Conservation (phyloP, 2,888 invertebrate species). For the Brachyptera putata region DNA sequence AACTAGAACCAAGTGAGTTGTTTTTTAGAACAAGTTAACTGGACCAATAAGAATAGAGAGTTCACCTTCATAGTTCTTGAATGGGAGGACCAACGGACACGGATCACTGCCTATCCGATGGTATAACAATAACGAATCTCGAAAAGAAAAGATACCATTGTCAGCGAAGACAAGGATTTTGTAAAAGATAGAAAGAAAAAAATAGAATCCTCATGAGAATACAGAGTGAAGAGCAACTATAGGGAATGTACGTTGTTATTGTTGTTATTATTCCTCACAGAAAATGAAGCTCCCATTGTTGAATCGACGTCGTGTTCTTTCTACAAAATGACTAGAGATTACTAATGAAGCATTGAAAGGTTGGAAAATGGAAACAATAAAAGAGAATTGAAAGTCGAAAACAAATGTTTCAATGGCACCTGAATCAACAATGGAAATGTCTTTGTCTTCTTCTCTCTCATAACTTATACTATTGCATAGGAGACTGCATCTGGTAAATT, state of each 20-base stretch:
- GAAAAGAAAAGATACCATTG: constrained; percentile 14
- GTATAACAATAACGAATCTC: constrained; percentile 9
- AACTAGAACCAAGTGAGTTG: neutral
- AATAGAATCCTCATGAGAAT: no score
- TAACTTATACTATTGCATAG: neutral
- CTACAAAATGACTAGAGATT: constrained; percentile 31
- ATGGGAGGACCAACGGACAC: constrained; percentile 11
- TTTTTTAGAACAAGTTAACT: constrained; percentile 2
- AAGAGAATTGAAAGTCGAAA: constrained; percentile 28
- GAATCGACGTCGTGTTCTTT: constrained; percentile 17
- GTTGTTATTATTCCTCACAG: constrained; percentile 28
- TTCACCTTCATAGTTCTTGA: neutral
- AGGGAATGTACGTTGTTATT: constrained; percentile 25
- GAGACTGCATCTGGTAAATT: no score
- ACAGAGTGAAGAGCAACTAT: neutral
- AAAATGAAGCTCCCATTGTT: constrained; percentile 29
- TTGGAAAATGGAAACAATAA: constrained; percentile 23
- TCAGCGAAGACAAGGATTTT: neutral
- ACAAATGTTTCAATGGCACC: constrained; percentile 29
- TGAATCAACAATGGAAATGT: constrained; percentile 28
- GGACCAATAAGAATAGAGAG: constrained; percentile 17
- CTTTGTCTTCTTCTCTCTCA: constrained; percentile 8
- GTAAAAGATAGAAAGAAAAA: neutral
- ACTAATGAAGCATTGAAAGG: constrained; percentile 33
- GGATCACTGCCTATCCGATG: constrained; percentile 8